phyloP scores from a whole-genome alignment of 2,888 invertebrate species.

The Caenorhabditis macrosperma region DNA sequence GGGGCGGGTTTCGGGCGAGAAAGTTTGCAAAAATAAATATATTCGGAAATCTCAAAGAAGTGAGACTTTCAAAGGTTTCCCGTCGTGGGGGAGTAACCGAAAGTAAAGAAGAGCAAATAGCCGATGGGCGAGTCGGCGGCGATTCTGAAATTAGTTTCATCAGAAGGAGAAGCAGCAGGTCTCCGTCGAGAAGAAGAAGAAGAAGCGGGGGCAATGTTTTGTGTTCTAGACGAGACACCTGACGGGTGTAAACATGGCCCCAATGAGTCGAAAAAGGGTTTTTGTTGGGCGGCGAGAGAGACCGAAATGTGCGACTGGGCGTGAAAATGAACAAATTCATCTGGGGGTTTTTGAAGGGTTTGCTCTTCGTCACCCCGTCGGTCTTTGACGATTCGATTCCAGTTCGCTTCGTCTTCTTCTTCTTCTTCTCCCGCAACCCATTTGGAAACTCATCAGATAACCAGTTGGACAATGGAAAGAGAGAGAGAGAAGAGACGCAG shows the following conservation, averaged over 20 bases:
- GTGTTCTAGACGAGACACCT: background rate
- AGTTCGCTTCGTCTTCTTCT: conserved; percentile 49
- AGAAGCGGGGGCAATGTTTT: background rate
- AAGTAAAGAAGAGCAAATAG: conserved; percentile 56
- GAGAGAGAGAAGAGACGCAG: background rate
- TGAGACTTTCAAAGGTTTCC: conserved; percentile 12
- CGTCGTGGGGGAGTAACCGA: background rate
- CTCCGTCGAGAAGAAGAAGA: background rate
- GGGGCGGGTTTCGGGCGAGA: conserved; percentile 1
- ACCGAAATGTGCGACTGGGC: conserved; percentile 34
- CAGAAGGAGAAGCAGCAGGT: background rate
- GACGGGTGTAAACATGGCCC: background rate
- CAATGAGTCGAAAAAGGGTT: conserved; percentile 1
- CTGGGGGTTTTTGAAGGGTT: conserved; percentile 27
- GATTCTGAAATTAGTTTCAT: conserved; percentile 45
- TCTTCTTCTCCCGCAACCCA: background rate
- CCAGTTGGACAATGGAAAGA: conserved; percentile 1
- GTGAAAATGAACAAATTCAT: conserved; percentile 58
- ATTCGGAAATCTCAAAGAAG: background rate
- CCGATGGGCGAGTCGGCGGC: conserved; percentile 19
- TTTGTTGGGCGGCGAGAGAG: too few species aligned
- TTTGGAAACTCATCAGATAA: conserved; percentile 28
- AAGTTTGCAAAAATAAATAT: conserved; percentile 24
- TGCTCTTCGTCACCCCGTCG: conserved; percentile 4
- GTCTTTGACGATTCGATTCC: conserved; percentile 23